These are phyloP conservation scores for Brachirus orientalis DNA, from an alignment of 2,113 vertebrate genomes.

Conservation along the genomic window DNA sequence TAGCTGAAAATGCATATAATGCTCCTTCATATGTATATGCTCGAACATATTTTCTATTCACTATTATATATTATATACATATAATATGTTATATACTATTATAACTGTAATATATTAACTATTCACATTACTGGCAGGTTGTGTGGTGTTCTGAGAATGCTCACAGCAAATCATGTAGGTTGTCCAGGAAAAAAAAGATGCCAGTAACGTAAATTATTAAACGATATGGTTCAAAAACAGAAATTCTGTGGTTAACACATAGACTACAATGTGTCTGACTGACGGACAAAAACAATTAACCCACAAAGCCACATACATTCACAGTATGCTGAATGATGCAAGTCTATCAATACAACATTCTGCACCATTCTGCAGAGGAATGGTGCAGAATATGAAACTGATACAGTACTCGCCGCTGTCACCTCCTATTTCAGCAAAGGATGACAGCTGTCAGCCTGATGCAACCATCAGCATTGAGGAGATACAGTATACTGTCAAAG, in stretches of 20 bases:
- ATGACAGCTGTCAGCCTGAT: conserved; percentile 66
- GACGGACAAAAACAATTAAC: conserved; percentile 26
- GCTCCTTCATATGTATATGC: too few relatives aligned
- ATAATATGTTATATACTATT: too few relatives aligned
- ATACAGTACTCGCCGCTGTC: conserved; percentile 34
- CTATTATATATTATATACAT: too few relatives aligned
- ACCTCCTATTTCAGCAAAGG: conserved; percentile 48
- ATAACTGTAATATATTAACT: too few relatives aligned
- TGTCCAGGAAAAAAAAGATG: too few relatives aligned
- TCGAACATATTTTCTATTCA: too few relatives aligned
- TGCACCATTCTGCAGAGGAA: conserved; percentile 4
- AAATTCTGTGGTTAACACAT: not conserved
- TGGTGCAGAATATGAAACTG: conserved; percentile 39
- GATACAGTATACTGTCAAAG: conserved; percentile 58
- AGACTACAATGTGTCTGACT: conserved; percentile 3
- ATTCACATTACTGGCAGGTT: conserved; percentile 6
- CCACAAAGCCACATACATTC: conserved; percentile 11
- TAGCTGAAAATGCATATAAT: too few relatives aligned
- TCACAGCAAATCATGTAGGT: not conserved
- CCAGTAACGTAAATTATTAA: too few relatives aligned
- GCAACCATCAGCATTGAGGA: conserved; percentile 56
- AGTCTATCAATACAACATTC: conserved; percentile 20
- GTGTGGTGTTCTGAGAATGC: not conserved
- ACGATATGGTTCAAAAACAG: too few relatives aligned
- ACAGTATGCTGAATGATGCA: conserved; percentile 34